These are phyloP conservation scores for Hippoglossus stenolepis DNA, from an alignment of 2,113 vertebrate genomes.

Conservation along the genomic window DNA sequence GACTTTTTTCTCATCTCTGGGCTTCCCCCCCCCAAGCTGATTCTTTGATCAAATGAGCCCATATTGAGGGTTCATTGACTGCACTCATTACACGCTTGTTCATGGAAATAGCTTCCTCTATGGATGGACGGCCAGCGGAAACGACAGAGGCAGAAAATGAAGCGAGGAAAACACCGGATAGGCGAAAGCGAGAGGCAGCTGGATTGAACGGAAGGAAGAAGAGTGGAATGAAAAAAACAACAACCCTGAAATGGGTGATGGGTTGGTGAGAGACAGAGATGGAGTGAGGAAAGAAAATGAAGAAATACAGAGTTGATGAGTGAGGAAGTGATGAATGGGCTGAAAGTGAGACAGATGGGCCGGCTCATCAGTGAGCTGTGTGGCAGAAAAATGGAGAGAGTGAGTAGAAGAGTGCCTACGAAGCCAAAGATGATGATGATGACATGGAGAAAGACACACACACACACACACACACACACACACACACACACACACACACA, in stretches of 20 bases:
- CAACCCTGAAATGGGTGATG: constrained; percentile 34
- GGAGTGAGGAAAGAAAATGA: constrained; percentile 64
- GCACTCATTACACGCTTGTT: constrained; percentile 10
- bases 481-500: constrained; percentile 20
- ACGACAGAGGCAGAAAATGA: constrained; percentile 37
- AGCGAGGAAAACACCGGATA: constrained; percentile 22
- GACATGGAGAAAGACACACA: constrained; percentile 18
- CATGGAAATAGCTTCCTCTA: constrained; percentile 14
- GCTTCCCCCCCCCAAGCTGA: background rate
- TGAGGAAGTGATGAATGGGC: constrained; percentile 74
- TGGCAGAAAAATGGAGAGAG: constrained; percentile 42
- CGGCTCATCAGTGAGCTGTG: constrained; percentile 29
- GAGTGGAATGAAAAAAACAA: constrained; percentile 11
- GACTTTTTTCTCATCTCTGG: background rate
- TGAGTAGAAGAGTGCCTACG: constrained; percentile 44
- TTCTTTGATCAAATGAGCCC: constrained; percentile 17
- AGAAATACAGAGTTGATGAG: constrained; percentile 69
- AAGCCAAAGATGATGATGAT: constrained; percentile 49
- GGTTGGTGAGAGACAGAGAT: constrained; percentile 59
- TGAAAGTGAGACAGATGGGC: constrained; percentile 63
- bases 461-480: background rate
- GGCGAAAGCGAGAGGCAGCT: constrained; percentile 54
- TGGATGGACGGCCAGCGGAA: constrained; percentile 35
- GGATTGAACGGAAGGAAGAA: constrained; percentile 38
- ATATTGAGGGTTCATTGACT: constrained; percentile 3